Percentiles rank a stretch among this genome's conserved stretches.
These are phyloP conservation scores for Phengaris arion DNA, from an alignment of 2,888 invertebrate species.

Conservation along the genomic window DNA sequence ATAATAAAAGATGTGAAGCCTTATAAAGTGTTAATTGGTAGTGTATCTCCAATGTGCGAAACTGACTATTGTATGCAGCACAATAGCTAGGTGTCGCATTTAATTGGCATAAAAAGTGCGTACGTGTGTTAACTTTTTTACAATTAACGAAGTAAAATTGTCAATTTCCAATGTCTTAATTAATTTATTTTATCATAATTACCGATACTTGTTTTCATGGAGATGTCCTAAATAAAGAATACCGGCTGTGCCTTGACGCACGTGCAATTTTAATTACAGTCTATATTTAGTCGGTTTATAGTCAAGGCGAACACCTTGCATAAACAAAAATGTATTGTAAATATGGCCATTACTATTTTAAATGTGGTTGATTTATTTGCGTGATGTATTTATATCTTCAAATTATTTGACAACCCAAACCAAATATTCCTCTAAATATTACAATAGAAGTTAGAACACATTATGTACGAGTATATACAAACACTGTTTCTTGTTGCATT, in stretches of 20 bases:
- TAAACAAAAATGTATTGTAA: no score
- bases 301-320: not conserved
- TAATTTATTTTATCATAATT: not conserved
- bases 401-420: no score
- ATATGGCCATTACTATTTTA: no score
- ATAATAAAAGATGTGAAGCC: not conserved
- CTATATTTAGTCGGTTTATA: not conserved
- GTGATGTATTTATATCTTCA: no score
- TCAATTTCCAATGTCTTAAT: not conserved
- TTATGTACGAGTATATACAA: no score
- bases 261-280: not conserved
- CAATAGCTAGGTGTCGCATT: not conserved
- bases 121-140: not conserved
- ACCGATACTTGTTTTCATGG: not conserved
- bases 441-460: no score
- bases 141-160: conserved; percentile 1
- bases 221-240: not conserved
- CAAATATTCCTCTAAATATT: no score
- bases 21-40: not conserved
- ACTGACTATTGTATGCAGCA: not conserved
- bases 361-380: no score
- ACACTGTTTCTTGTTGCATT: no score
- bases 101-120: conserved; percentile 9
- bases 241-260: not conserved
- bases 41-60: not conserved